Evolutionary conservation across 2,113 vertebrate genomes (phyloP).

Genomic region (Anolis carolinensis): DNA sequence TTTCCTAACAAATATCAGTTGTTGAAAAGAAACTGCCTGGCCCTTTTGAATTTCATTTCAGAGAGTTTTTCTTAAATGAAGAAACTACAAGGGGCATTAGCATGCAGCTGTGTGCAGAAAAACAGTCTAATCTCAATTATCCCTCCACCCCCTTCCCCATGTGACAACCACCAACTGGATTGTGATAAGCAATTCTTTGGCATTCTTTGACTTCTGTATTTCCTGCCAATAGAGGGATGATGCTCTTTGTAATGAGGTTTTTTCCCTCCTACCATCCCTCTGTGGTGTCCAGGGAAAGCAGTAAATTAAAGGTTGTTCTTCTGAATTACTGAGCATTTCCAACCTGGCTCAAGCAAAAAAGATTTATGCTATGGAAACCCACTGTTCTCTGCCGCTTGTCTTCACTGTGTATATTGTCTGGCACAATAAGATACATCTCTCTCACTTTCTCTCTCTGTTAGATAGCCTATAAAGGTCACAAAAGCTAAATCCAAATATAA

Average conservation of each 20-base stretch:
- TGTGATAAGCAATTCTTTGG: slow-evolving; percentile 35
- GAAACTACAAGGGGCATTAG: neutral
- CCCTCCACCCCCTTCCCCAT: slow-evolving; percentile 6
- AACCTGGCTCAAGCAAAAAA: slow-evolving; percentile 55
- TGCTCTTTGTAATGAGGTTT: slow-evolving; percentile 57
- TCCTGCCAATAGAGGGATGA: slow-evolving; percentile 41
- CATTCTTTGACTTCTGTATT: slow-evolving; percentile 34
- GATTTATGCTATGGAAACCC: slow-evolving; percentile 68
- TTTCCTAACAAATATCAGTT: slow-evolving; percentile 19
- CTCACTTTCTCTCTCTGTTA: slow-evolving; percentile 51
- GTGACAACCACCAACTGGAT: slow-evolving; percentile 29
- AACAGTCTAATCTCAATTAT: slow-evolving; percentile 16
- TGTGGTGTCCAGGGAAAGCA: slow-evolving; percentile 60
- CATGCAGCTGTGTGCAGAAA: slow-evolving; percentile 23
- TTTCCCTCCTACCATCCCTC: slow-evolving; percentile 51
- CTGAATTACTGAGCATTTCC: slow-evolving; percentile 70
- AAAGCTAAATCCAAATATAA: slow-evolving; percentile 67
- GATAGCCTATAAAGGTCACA: slow-evolving; percentile 67
- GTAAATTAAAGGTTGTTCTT: slow-evolving; percentile 68
- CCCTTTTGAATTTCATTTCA: slow-evolving; percentile 7
- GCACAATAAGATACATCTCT: slow-evolving; percentile 60
- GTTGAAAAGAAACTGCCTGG: slow-evolving; percentile 31
- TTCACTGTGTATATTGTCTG: slow-evolving; percentile 49
- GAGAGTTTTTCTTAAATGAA: slow-evolving; percentile 1
- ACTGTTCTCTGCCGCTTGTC: slow-evolving; percentile 53